phyloP scores from a whole-genome alignment of 2,888 invertebrate genomes.

The Galerucella nymphaeae region DNA sequence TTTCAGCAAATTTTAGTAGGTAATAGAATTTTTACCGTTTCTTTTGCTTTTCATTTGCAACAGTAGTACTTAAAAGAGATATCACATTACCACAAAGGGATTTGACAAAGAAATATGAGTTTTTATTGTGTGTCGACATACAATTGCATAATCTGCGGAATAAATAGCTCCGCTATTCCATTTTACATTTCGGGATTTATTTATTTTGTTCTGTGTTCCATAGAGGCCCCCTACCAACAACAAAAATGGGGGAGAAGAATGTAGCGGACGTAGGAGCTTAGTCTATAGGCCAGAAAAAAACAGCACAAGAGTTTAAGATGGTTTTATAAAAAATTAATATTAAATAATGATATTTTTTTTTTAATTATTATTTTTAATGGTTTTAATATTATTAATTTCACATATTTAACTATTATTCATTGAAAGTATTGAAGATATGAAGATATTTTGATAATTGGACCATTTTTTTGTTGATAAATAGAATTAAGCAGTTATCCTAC shows the following conservation, averaged over 20 bases:
- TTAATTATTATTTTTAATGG: too few relatives aligned
- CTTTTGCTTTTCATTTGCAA: conserved; percentile 53
- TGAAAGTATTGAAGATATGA: too few relatives aligned
- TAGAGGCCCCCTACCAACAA: conserved; percentile 46
- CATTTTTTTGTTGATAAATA: too few relatives aligned
- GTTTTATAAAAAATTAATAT: too few relatives aligned
- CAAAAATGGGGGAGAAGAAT: conserved; percentile 49
- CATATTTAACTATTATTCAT: too few relatives aligned
- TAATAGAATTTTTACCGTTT: conserved; percentile 36
- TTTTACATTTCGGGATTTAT: conserved; percentile 62
- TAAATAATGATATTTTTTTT: too few relatives aligned
- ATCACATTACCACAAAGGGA: conserved; percentile 59
- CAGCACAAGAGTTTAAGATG: background rate
- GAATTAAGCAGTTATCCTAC: too few relatives aligned
- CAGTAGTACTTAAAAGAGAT: conserved; percentile 57
- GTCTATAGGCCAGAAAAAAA: conserved; percentile 24
- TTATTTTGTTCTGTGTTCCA: conserved; percentile 57
- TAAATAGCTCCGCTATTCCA: conserved; percentile 61
- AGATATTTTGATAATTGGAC: too few relatives aligned
- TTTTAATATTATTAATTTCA: too few relatives aligned
- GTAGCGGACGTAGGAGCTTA: conserved; percentile 37
- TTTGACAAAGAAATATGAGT: conserved; percentile 62
- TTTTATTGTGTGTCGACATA: conserved; percentile 63
- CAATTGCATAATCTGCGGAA: conserved; percentile 64
- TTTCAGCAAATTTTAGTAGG: background rate